Base-by-base conservation (phyloP, 2,888 invertebrate genomes). In the Spisula solida region DNA sequence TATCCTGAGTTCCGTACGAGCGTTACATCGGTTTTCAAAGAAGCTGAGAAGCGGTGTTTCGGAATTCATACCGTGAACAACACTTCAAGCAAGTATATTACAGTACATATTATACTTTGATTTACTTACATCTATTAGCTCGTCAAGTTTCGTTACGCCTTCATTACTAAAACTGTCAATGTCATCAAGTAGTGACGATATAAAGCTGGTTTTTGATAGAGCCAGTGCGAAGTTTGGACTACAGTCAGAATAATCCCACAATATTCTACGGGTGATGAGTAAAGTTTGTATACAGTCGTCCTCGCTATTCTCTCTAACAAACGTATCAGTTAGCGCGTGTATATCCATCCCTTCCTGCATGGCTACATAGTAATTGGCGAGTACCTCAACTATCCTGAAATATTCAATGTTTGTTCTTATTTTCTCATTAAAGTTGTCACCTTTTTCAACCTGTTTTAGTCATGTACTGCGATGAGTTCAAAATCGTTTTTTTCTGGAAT, bases 301-400 rank as follows among this genome's bases (percentile, higher is more conserved):
- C 55, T 83, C 75, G 5, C 48, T 20, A 4, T 47, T 51, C 1
- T 75, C 83, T 51, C 31, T 75, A 0, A 51, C 31, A 48, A 20
- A 47, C 18, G 48, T 55, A 41, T 86, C 86, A 34, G 86, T 86
- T 0, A 86, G 56, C 12, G 48, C 66, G 12, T 70, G 41, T 18
- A 82, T 55, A 14, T 55, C 31, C 10, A 48, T 41, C 34, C 48
- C 75, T 31, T 86, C 81, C 20, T 51, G 31, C 29, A 86, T 55
- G 29, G 51, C 70, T 14, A 75, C 78, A 31, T 86, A 86, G 41
- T 75, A 82, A 31, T 86, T 81, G 4, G 41, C 75, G 0, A 86
- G 31, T n/a, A 70, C 48, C 25, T 86, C 86, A 20, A 86, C 86
- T 10, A 82, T 31, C 16, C 86, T 86, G 55, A 48, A 66, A 86